These are phyloP conservation scores for Tangara arthus DNA, from an alignment of 2,797 vertebrate genomes.

Conservation along the genomic window DNA sequence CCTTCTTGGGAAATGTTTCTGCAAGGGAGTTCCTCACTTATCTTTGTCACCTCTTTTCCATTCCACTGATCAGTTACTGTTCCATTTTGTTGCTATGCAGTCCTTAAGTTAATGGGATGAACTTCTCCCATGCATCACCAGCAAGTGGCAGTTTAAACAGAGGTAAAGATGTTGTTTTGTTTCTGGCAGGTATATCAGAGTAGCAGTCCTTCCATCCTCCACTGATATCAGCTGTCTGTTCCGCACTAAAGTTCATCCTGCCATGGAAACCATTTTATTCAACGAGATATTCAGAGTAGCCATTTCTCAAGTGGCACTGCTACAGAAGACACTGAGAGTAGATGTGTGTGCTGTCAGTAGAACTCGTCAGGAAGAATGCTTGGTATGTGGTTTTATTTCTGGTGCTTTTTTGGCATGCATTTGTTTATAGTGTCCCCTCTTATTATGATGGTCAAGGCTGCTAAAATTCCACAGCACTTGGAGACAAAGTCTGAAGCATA, in stretches of 20 bases:
- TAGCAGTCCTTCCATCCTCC: constrained; percentile 80
- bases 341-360: constrained; percentile 76
- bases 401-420: neutral
- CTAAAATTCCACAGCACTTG: neutral
- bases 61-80: neutral
- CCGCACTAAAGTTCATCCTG: constrained; percentile 78
- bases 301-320: constrained; percentile 69
- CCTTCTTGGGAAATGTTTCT: neutral
- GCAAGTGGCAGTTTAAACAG: neutral
- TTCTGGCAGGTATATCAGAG: constrained; percentile 76
- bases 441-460: neutral
- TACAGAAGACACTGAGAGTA: constrained; percentile 78
- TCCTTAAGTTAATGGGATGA: neutral
- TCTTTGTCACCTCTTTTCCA: neutral
- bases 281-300: constrained; percentile 77
- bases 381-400: constrained; percentile 70
- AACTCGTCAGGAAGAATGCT: constrained; percentile 73
- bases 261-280: constrained; percentile 69
- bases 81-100: neutral
- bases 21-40: neutral
- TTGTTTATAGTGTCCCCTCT: neutral
- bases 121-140: neutral
- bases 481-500: neutral
- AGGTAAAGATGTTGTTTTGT: neutral
- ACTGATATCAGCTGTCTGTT: constrained; percentile 79